A percentile compares a stretch with the other conserved stretches of the same genome.
Conservation (phyloP, 64 coral and sea anemone species). For the Montipora foliosa region DNA sequence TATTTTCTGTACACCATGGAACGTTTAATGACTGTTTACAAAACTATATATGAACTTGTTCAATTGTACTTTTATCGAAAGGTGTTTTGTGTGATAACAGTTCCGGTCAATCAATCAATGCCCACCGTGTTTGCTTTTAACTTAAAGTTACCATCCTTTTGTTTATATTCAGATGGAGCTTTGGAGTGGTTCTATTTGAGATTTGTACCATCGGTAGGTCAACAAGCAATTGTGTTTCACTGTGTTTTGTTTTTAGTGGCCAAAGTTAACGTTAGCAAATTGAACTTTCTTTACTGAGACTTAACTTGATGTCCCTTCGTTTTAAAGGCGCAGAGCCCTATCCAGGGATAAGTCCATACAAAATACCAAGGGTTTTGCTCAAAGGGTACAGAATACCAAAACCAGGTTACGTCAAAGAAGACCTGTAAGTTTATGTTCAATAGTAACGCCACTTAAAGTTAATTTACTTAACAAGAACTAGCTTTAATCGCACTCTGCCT, state of each 20-base stretch:
- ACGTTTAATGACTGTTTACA: too few species aligned
- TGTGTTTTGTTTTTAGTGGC: background rate
- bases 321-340: conserved; percentile 24
- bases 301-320: background rate
- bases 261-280: background rate
- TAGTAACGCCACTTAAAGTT: too few species aligned
- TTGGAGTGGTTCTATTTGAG: conserved; percentile 28
- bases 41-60: too few species aligned
- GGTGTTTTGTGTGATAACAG: too few species aligned
- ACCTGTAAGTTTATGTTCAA: background rate
- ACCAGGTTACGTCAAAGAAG: conserved; percentile 30
- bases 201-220: conserved; percentile 39
- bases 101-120: too few species aligned
- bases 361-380: background rate
- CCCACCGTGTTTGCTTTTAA: too few species aligned
- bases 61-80: too few species aligned
- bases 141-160: background rate
- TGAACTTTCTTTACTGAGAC: background rate
- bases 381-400: conserved; percentile 42
- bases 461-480: too few species aligned
- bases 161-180: conserved; percentile 18
- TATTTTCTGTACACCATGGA: too few species aligned
- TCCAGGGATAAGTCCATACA: conserved; percentile 22
- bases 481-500: too few species aligned
- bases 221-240: background rate